phyloP scores from a whole-genome alignment of 2,113 vertebrate genomes.

The Ariopsis seemanni region DNA sequence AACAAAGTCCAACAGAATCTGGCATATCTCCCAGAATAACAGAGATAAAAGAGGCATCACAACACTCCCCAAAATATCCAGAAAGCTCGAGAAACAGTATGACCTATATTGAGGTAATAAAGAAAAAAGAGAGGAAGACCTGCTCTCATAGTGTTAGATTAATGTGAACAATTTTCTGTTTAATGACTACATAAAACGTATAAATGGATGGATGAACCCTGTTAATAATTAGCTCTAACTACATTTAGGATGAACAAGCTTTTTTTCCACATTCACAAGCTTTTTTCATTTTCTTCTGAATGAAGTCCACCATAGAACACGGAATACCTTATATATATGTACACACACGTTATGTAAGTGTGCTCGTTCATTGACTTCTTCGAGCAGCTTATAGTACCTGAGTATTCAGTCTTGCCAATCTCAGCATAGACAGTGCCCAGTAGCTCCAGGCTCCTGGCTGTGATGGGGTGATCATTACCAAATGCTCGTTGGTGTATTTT shows the following conservation, averaged over 20 bases:
- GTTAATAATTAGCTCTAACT: conserved; percentile 27
- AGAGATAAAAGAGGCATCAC: background rate
- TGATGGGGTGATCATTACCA: conserved; percentile 72
- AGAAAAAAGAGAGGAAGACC: conserved; percentile 19
- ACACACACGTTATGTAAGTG: too few relatives aligned
- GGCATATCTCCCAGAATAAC: conserved; percentile 19
- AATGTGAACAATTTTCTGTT: conserved; percentile 29
- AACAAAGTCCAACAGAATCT: conserved; percentile 4
- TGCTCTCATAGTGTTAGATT: conserved; percentile 59
- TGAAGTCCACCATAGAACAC: background rate
- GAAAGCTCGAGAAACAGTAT: conserved; percentile 38
- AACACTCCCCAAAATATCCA: background rate
- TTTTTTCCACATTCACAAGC: background rate
- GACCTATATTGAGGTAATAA: conserved; percentile 35
- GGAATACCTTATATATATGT: background rate
- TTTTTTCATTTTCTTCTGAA: background rate
- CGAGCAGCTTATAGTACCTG: conserved; percentile 68
- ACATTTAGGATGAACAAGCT: background rate
- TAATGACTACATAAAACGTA: conserved; percentile 39
- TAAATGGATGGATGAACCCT: conserved; percentile 5
- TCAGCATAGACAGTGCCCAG: conserved; percentile 75
- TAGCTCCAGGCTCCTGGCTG: conserved; percentile 76
- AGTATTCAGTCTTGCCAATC: conserved; percentile 76
- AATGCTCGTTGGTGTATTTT: conserved; percentile 79
- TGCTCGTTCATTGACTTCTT: background rate